Percentiles rank a stretch among this genome's conserved stretches.
phyloP scores from a whole-genome alignment of 2,113 vertebrate species.

The Equus przewalskii region DNA sequence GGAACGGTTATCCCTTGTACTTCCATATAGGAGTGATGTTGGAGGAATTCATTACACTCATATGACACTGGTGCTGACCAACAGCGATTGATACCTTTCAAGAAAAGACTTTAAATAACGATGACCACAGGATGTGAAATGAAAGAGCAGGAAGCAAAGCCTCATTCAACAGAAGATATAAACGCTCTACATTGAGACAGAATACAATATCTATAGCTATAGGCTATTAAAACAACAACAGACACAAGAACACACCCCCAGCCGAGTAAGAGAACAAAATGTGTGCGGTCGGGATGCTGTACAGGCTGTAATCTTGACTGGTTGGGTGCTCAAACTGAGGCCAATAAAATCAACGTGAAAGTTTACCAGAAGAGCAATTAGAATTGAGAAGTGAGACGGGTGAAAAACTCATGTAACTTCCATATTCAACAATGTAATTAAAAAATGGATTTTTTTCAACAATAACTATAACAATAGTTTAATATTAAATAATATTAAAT shows the following conservation, averaged over 20 bases:
- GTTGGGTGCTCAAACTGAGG: not conserved
- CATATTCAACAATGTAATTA: not conserved
- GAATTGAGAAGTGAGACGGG: not conserved
- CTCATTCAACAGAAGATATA: not conserved
- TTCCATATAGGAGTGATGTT: not conserved
- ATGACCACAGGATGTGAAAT: not conserved
- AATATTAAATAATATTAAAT: not conserved
- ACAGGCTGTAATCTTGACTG: conserved; percentile 42
- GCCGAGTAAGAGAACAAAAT: not conserved
- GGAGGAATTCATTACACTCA: not conserved
- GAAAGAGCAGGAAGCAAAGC: not conserved
- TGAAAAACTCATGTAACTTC: not conserved
- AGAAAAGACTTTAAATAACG: not conserved
- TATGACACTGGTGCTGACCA: not conserved
- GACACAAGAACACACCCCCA: not conserved
- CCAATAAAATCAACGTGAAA: not conserved
- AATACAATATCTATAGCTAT: not conserved
- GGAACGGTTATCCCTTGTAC: not conserved
- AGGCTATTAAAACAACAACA: not conserved
- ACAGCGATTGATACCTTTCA: not conserved
- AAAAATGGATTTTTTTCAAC: conserved; percentile 3
- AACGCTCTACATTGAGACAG: not conserved
- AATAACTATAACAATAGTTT: not conserved
- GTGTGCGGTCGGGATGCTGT: conserved; percentile 3
- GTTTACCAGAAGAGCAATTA: not conserved